These are phyloP conservation scores for Caenorhabditis plicata DNA, from an alignment of 2,888 invertebrate species.

Conservation along the genomic window DNA sequence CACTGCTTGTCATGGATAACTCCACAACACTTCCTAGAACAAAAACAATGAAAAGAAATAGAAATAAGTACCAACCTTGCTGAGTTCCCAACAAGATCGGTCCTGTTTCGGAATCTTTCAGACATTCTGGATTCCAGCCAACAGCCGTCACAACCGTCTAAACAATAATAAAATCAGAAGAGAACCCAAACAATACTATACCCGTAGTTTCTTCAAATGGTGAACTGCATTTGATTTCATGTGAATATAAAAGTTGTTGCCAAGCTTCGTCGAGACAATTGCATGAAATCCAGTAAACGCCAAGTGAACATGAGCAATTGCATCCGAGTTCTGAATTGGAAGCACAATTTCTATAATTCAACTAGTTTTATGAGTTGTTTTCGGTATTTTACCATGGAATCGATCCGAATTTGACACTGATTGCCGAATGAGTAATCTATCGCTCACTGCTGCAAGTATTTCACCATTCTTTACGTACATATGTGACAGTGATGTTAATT, in stretches of 20 bases:
- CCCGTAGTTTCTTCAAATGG: constrained; percentile 49
- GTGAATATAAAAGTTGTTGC: constrained; percentile 60
- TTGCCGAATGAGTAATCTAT: constrained; percentile 15
- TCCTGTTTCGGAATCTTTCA: constrained; percentile 54
- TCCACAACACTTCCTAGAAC: constrained; percentile 46
- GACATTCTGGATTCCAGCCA: constrained; percentile 60
- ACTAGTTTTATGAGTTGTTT: not conserved
- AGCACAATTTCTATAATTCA: constrained; percentile 40
- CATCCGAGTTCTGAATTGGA: constrained; percentile 35
- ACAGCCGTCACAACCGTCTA: constrained; percentile 56
- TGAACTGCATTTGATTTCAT: constrained; percentile 29
- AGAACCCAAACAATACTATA: constrained; percentile 3
- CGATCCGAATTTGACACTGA: constrained; percentile 18
- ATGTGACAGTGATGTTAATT: constrained; percentile 12
- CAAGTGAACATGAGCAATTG: constrained; percentile 49
- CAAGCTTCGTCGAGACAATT: constrained; percentile 49
- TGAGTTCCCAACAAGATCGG: constrained; percentile 58
- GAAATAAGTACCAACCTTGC: no score
- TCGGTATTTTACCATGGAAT: constrained; percentile 8
- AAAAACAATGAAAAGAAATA: no score
- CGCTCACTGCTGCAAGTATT: constrained; percentile 27
- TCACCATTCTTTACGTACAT: constrained; percentile 33
- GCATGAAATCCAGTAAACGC: constrained; percentile 54
- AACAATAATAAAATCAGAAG: constrained; percentile 1
- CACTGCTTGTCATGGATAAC: constrained; percentile 33